phyloP scores from a whole-genome alignment of 2,797 vertebrate genomes.

The Gobio occitaniae region DNA sequence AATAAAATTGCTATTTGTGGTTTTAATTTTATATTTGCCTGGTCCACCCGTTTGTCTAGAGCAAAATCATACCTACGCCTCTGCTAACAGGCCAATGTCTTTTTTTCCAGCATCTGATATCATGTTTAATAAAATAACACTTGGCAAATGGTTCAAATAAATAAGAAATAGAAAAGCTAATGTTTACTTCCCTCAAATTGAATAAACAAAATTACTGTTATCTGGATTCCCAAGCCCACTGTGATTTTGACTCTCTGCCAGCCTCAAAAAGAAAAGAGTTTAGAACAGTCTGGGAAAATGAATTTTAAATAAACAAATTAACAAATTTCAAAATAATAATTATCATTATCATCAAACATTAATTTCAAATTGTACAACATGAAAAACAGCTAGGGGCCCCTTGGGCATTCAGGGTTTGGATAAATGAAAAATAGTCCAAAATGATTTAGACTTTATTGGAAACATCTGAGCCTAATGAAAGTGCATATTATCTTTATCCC shows the following conservation, averaged over 20 bases:
- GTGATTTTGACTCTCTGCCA: background rate
- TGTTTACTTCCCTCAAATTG: background rate
- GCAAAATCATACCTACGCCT: background rate
- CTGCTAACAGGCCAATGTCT: background rate
- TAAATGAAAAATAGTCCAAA: constrained; percentile 29
- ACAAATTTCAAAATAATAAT: constrained; percentile 12
- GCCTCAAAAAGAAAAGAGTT: background rate
- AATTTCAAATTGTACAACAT: constrained; percentile 18
- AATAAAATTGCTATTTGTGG: background rate
- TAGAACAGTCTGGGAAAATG: background rate
- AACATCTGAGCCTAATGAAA: constrained; percentile 56
- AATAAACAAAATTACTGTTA: constrained; percentile 4
- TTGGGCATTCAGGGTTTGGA: constrained; percentile 31
- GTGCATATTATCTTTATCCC: constrained; percentile 40
- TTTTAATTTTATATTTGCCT: constrained; percentile 22
- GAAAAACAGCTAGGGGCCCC: constrained; percentile 28
- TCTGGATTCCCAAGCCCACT: constrained; percentile 3
- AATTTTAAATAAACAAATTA: background rate
- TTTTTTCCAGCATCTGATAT: background rate
- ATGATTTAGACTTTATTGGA: constrained; percentile 46
- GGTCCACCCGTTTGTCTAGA: background rate
- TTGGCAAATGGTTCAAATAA: background rate
- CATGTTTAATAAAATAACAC: background rate
- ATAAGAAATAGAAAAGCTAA: background rate
- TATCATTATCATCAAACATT: constrained; percentile 32